A percentile compares a stretch with the other conserved stretches of the same genome.
These are phyloP conservation scores for Malurus melanocephalus DNA, from an alignment of 2,113 vertebrate genomes.

Conservation along the genomic window DNA sequence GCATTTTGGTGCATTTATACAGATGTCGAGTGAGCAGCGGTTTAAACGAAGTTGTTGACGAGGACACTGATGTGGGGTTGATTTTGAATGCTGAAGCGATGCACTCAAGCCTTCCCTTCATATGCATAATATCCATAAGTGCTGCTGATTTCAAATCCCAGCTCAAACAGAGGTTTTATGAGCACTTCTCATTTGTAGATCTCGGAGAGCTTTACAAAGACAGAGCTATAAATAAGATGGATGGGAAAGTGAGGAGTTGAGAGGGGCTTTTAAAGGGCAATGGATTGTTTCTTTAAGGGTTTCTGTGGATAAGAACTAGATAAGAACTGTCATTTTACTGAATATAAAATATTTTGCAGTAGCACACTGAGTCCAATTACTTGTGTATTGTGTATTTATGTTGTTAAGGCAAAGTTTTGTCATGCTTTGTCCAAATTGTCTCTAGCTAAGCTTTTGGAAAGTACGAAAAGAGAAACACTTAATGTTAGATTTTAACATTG, in stretches of 20 bases:
- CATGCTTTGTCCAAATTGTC: neutral
- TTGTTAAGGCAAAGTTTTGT: slow-evolving; percentile 17
- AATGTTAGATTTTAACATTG: neutral
- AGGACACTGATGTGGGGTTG: neutral
- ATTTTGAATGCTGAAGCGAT: neutral
- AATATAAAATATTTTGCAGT: slow-evolving; percentile 27
- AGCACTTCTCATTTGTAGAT: neutral
- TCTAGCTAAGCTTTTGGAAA: slow-evolving; percentile 15
- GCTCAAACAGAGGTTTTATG: neutral
- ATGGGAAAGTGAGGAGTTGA: neutral
- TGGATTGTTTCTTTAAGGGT: slow-evolving; percentile 1
- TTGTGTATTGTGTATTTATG: neutral
- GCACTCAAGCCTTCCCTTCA: neutral
- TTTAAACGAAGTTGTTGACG: fast-evolving
- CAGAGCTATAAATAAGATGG: slow-evolving; percentile 37
- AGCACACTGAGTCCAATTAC: neutral
- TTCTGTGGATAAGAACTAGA: neutral
- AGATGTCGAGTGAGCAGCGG: fast-evolving
- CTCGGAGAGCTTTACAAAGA: neutral
- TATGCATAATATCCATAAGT: neutral
- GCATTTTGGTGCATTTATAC: neutral
- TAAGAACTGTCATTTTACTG: neutral
- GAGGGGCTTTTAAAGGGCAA: neutral
- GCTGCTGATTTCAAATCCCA: neutral
- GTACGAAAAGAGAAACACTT: neutral